Percentiles rank a stretch among this genome's conserved stretches.
Conservation (phyloP, 2,888 invertebrate genomes). For the Clepsis dumicolana region DNA sequence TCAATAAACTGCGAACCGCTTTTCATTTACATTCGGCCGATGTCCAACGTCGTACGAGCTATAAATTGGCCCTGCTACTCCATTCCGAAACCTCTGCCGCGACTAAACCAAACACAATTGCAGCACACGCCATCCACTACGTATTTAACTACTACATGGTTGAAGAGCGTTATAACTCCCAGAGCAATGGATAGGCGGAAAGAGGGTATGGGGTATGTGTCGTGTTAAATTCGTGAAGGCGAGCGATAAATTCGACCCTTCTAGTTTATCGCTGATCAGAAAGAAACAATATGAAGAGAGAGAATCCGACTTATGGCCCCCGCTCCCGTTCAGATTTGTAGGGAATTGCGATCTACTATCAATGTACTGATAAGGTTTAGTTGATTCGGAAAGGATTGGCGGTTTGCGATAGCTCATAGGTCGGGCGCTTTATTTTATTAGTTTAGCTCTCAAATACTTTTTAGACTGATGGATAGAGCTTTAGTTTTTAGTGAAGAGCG, state of each 20-base stretch:
- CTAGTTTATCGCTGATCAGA: slow-evolving; percentile 66
- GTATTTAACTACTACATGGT: not conserved
- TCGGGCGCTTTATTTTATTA: not conserved
- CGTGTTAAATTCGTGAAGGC: slow-evolving; percentile 47
- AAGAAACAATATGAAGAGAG: slow-evolving; percentile 68
- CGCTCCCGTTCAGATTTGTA: slow-evolving; percentile 58
- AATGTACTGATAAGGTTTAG: slow-evolving; percentile 50
- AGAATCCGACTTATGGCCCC: slow-evolving; percentile 58
- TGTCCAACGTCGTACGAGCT: slow-evolving; percentile 60
- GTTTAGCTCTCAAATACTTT: not conserved
- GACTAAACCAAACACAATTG: slow-evolving; percentile 23
- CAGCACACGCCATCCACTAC: slow-evolving; percentile 46
- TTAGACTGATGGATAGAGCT: not conserved
- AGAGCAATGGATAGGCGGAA: slow-evolving; percentile 41
- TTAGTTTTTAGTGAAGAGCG: too few relatives aligned
- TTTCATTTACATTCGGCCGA: slow-evolving; percentile 64
- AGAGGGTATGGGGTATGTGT: not conserved
- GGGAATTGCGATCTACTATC: slow-evolving; percentile 53
- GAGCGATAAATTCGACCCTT: slow-evolving; percentile 62
- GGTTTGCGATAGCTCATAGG: not conserved
- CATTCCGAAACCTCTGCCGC: slow-evolving; percentile 51
- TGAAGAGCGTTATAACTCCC: not conserved
- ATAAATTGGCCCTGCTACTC: slow-evolving; percentile 64
- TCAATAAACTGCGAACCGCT: slow-evolving; percentile 63
- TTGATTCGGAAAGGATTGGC: slow-evolving; percentile 46